Percentiles rank a stretch among this genome's conserved stretches.
These are phyloP conservation scores for Eristalinus sepulchralis DNA, from an alignment of 2,888 invertebrate species.

Conservation along the genomic window DNA sequence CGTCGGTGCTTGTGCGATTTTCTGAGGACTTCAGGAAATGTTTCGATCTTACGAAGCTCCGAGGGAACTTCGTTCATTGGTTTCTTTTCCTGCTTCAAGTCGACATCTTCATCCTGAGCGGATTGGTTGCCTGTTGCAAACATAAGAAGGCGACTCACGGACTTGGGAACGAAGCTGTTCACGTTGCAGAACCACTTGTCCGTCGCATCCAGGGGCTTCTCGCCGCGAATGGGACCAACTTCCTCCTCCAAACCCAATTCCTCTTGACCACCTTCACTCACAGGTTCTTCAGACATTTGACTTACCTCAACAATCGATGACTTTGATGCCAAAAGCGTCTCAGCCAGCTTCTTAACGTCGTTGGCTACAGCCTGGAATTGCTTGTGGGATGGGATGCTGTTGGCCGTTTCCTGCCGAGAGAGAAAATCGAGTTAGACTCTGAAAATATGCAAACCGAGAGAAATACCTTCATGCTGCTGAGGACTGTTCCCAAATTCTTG, in stretches of 20 bases:
- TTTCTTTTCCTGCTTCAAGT: slow-evolving; percentile 42
- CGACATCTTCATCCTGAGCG: neutral
- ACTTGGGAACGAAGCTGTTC: neutral
- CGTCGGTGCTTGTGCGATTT: slow-evolving; percentile 2
- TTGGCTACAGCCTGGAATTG: slow-evolving; percentile 78
- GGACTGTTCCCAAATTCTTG: slow-evolving; percentile 75
- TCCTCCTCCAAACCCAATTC: too few species aligned
- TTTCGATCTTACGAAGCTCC: slow-evolving; percentile 67
- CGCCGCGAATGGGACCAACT: too few species aligned
- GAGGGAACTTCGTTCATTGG: slow-evolving; percentile 74
- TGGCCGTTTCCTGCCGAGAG: slow-evolving; percentile 74
- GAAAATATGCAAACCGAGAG: neutral
- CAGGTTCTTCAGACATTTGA: neutral
- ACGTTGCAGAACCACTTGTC: neutral
- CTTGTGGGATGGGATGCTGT: slow-evolving; percentile 76
- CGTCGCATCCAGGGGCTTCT: neutral
- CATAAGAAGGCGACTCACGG: neutral
- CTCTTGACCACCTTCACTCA: neutral
- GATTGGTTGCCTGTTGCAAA: neutral
- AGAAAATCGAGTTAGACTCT: neutral
- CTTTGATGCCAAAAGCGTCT: slow-evolving; percentile 74
- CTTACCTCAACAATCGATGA: slow-evolving; percentile 68
- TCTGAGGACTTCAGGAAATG: neutral
- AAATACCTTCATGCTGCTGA: slow-evolving; percentile 76
- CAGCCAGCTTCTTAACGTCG: slow-evolving; percentile 78